phyloP scores from a whole-genome alignment of 2,797 vertebrate species.

The Oreochromis mossambicus region DNA sequence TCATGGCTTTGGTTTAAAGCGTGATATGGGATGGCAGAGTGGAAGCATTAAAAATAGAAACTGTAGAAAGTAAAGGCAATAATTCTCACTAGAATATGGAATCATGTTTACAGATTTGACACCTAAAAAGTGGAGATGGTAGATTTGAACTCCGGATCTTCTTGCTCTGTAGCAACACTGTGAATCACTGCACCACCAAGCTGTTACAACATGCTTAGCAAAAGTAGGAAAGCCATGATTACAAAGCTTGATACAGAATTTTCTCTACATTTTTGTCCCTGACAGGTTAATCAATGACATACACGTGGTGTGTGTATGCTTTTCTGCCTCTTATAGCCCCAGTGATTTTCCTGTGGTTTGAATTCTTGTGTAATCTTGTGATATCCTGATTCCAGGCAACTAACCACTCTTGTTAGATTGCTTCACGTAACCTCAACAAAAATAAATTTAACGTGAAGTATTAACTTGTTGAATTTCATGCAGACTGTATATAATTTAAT shows the following conservation, averaged over 20 bases:
- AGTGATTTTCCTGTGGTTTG: background rate
- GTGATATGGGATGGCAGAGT: rapidly evolving
- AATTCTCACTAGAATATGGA: background rate
- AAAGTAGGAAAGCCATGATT: background rate
- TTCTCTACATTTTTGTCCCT: background rate
- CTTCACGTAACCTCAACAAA: background rate
- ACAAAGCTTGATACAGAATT: rapidly evolving
- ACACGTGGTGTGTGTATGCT: rapidly evolving
- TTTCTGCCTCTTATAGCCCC: background rate
- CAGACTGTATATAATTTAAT: background rate
- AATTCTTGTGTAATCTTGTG: background rate
- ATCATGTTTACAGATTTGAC: rapidly evolving
- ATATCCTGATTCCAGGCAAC: background rate
- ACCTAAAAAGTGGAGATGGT: background rate
- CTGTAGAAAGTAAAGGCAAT: background rate
- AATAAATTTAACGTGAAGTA: background rate
- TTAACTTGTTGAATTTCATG: background rate
- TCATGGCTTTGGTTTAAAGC: background rate
- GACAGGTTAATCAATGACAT: background rate
- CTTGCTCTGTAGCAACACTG: background rate
- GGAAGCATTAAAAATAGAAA: background rate
- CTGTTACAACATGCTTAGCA: background rate
- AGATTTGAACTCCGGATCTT: background rate
- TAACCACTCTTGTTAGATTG: background rate
- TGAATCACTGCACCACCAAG: rapidly evolving